Evolutionary conservation across 2,113 vertebrate genomes (phyloP), one percentile per base, ranked within the genome.

Genomic region (Gavia stellata): DNA sequence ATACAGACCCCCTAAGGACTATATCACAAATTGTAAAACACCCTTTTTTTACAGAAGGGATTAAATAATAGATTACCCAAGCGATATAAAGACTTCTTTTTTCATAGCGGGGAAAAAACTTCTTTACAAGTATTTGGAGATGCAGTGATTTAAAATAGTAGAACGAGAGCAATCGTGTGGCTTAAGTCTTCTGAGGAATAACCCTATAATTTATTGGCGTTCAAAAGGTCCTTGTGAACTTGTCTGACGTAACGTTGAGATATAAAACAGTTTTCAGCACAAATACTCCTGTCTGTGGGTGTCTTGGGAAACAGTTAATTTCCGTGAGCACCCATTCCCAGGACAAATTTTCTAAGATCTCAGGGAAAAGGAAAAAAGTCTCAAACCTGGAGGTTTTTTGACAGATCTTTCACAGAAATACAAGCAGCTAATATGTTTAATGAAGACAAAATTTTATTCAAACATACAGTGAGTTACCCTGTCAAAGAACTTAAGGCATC

Each of bases 381-480:
- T 77, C 63, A 55, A 29, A 68, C 8, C 12, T 23, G 19, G 34
- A 67, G 28, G 14, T 5, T 66, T 74, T 95, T 31, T 21, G 68
- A 40, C 31, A 70, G 28, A 12, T 36, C 36, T 40, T 73, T n/a
- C 21, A n/a, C 14, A 33, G 40, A 52, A 87, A 56, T 9, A 18
- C 11, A 49, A 75, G 29, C 25, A 58, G 42, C 45, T 34, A 9
- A 31, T 5, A 17, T 11, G n/a, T 66, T 58, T 59, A 58, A 72
- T 1, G 3, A 44, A 70, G 55, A 31, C 5, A 44, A 23, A 8
- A 36, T 49, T 72, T 17, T 7, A 61, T 14, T 58, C 31, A 19
- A 42, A 36, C 18, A 7, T 4, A 31, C 0, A 40, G 24, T 1
- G 25, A 58, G 63, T 12, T 58, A 23, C 21, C n/a, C 18, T 4